phyloP scores from a whole-genome alignment of 2,888 invertebrate genomes.

The Stictocephala bisonia region DNA sequence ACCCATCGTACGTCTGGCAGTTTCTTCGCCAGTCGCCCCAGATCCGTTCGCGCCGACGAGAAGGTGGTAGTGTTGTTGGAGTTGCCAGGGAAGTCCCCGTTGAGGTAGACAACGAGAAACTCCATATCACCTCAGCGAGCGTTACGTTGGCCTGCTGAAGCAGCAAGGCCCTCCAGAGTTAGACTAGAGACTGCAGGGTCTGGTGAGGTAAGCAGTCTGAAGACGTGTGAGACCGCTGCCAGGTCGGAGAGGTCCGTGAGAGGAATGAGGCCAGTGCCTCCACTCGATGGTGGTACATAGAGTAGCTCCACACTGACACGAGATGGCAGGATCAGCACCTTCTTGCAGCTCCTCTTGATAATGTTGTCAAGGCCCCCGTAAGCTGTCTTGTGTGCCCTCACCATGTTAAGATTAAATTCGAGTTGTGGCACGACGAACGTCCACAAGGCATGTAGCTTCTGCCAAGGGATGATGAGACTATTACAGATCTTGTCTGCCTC shows the following conservation, averaged over 20 bases:
- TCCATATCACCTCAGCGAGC: not conserved
- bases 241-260: conserved; percentile 1
- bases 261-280: not conserved
- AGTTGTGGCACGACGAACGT: not conserved
- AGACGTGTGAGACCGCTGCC: not conserved
- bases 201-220: not conserved
- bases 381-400: not conserved
- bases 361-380: not conserved
- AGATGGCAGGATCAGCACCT: not conserved
- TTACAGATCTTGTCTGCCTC: too few species aligned
- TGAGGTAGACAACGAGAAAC: not conserved
- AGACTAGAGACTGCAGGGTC: not conserved
- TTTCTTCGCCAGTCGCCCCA: not conserved
- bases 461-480: not conserved
- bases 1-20: not conserved
- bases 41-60: not conserved
- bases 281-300: not conserved
- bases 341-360: not conserved
- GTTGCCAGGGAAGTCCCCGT: not conserved
- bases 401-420: not conserved
- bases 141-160: not conserved
- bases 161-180: not conserved
- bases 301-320: not conserved
- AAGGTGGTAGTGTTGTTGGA: not conserved
- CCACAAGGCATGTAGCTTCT: not conserved